phyloP scores from a whole-genome alignment of 2,888 invertebrate species.

The Cordilura impudica region DNA sequence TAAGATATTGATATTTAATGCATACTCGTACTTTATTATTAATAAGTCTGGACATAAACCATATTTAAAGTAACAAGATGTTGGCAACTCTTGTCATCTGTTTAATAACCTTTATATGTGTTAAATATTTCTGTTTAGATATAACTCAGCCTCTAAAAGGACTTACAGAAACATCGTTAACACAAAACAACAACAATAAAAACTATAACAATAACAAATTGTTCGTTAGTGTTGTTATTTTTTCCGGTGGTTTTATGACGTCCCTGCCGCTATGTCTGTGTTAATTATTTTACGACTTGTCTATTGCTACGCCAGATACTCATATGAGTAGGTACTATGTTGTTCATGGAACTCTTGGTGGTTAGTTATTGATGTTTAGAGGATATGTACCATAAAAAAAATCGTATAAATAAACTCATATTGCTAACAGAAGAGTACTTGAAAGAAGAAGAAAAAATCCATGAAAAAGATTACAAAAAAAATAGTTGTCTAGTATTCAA shows the following conservation, averaged over 20 bases:
- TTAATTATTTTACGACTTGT: slow-evolving; percentile 47
- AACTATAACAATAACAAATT: slow-evolving; percentile 13
- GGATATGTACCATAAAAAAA: background rate
- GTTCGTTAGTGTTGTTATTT: slow-evolving; percentile 1
- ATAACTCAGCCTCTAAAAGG: background rate
- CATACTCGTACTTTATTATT: background rate
- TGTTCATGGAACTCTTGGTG: background rate
- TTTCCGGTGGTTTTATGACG: slow-evolving; percentile 26
- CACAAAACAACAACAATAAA: slow-evolving; percentile 13
- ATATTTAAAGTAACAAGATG: background rate
- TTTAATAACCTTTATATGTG: slow-evolving; percentile 17
- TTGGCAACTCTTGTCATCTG: background rate
- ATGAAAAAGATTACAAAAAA: background rate
- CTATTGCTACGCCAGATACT: background rate
- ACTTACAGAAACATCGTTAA: background rate
- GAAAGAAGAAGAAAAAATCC: background rate
- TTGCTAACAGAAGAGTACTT: slow-evolving; percentile 30
- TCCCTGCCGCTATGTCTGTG: background rate
- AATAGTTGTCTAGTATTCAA: background rate
- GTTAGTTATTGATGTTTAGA: background rate
- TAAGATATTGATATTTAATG: background rate
- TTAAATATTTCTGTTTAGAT: slow-evolving; percentile 13
- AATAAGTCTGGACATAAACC: background rate
- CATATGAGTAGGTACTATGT: no score
- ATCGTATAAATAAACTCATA: background rate